Percentiles rank a stretch among this genome's conserved stretches.
Conservation (phyloP, 2,113 vertebrate genomes). For the Micromys minutus region DNA sequence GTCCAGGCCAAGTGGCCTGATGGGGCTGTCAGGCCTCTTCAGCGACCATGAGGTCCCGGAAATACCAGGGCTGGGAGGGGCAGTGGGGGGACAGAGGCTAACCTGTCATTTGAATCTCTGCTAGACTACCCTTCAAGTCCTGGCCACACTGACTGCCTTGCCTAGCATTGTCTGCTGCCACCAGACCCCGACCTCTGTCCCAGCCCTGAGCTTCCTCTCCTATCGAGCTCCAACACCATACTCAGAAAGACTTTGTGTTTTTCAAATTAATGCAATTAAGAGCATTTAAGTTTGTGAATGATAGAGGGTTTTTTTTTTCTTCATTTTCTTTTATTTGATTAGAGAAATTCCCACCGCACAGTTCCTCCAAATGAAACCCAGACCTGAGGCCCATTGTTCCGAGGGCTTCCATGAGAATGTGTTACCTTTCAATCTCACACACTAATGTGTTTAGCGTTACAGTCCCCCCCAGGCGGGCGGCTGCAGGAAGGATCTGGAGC, state of each 20-base stretch:
- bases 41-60: slow-evolving; percentile 59
- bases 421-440: slow-evolving; percentile 86
- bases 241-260: slow-evolving; percentile 79
- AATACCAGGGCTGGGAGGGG: slow-evolving; percentile 68
- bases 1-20: slow-evolving; percentile 61
- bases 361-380: slow-evolving; percentile 88
- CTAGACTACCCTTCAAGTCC: neutral
- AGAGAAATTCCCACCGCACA: slow-evolving; percentile 85
- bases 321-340: slow-evolving; percentile 91
- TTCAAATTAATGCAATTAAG: slow-evolving; percentile 89
- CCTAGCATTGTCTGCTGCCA: neutral
- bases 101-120: slow-evolving; percentile 42
- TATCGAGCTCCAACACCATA: slow-evolving; percentile 55
- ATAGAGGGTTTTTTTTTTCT: slow-evolving; percentile 79
- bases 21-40: slow-evolving; percentile 61
- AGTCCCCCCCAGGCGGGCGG: slow-evolving; percentile 82
- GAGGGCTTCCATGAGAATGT: slow-evolving; percentile 82
- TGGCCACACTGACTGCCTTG: neutral
- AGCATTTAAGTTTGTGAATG: slow-evolving; percentile 87
- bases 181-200: neutral
- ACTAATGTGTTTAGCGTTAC: slow-evolving; percentile 88
- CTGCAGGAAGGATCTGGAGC: slow-evolving; percentile 84
- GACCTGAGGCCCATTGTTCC: slow-evolving; percentile 83
- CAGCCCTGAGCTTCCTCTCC: slow-evolving; percentile 49
- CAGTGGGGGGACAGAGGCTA: neutral